Percentiles rank a stretch among this genome's conserved stretches.
phyloP scores from a whole-genome alignment of 2,888 invertebrate species.

The Ceriagrion tenellum region DNA sequence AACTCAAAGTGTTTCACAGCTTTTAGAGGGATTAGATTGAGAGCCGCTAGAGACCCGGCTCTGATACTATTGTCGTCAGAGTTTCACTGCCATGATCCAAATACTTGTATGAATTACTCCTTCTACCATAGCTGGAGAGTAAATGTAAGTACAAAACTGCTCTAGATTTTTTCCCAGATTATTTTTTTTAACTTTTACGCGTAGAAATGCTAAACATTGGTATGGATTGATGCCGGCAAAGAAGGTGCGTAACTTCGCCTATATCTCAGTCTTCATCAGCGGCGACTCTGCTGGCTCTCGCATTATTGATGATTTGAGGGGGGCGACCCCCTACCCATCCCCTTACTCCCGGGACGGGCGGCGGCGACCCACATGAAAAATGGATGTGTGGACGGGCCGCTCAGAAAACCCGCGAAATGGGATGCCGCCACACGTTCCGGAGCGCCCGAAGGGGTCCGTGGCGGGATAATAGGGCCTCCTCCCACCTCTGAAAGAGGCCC shows the following conservation, averaged over 20 bases:
- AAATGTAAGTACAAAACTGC: too few relatives aligned
- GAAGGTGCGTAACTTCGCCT: background rate
- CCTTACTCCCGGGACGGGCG: background rate
- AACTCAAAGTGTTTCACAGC: too few relatives aligned
- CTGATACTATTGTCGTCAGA: too few relatives aligned
- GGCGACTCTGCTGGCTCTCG: background rate
- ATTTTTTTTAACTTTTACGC: too few relatives aligned
- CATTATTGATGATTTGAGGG: conserved; percentile 47
- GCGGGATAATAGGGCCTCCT: background rate
- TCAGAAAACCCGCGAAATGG: conserved; percentile 63
- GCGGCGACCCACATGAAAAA: conserved; percentile 51
- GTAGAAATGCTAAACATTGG: background rate
- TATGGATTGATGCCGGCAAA: background rate
- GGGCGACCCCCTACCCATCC: background rate
- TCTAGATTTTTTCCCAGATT: too few relatives aligned
- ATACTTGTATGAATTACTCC: too few relatives aligned
- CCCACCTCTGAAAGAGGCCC: conserved; percentile 17
- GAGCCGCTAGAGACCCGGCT: too few relatives aligned
- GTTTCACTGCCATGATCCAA: too few relatives aligned
- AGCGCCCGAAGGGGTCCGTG: background rate
- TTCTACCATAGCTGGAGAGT: too few relatives aligned
- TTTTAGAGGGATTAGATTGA: too few relatives aligned
- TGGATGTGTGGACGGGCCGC: conserved; percentile 48
- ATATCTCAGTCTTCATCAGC: background rate
- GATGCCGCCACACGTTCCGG: conserved; percentile 53